Evolutionary conservation across 2,113 vertebrate species (phyloP).

Genomic region (Ptychochromis oligacanthus): DNA sequence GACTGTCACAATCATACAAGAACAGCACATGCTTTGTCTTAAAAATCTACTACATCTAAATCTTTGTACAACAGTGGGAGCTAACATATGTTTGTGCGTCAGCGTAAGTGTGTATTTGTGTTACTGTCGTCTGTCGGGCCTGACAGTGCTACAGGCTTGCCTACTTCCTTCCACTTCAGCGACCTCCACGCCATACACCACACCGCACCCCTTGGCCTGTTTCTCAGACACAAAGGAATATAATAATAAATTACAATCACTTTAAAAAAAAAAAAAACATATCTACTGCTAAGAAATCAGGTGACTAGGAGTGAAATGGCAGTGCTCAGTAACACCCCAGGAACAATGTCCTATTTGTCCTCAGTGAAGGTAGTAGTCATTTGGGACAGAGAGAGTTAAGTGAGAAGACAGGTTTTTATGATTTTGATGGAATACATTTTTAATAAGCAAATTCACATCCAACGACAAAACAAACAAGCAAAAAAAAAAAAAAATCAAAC

Average conservation of each 20-base stretch:
- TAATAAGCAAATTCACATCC: not conserved
- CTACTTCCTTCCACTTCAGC: constrained; percentile 43
- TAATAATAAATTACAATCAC: not conserved
- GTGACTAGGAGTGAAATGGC: not conserved
- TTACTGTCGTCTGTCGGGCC: not conserved
- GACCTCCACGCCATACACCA: not conserved
- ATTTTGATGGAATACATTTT: not conserved
- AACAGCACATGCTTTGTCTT: not conserved
- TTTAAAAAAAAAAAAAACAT: not conserved
- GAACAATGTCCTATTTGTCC: no score
- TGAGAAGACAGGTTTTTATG: not conserved
- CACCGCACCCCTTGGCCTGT: not conserved
- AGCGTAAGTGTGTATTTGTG: not conserved
- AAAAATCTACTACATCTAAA: no score
- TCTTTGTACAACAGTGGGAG: not conserved
- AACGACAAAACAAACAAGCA: not conserved
- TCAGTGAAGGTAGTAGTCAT: not conserved
- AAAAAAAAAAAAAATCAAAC: no score
- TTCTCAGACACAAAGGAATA: constrained; percentile 54
- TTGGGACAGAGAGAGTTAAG: not conserved
- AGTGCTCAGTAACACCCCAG: not conserved
- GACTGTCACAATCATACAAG: not conserved
- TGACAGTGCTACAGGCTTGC: constrained; percentile 11
- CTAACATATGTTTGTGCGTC: not conserved
- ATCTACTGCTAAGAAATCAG: not conserved